A percentile compares a stretch with the other conserved stretches of the same genome.
Evolutionary conservation across 2,797 vertebrate species (phyloP).

Genomic region (Rousettus madagascariensis): DNA sequence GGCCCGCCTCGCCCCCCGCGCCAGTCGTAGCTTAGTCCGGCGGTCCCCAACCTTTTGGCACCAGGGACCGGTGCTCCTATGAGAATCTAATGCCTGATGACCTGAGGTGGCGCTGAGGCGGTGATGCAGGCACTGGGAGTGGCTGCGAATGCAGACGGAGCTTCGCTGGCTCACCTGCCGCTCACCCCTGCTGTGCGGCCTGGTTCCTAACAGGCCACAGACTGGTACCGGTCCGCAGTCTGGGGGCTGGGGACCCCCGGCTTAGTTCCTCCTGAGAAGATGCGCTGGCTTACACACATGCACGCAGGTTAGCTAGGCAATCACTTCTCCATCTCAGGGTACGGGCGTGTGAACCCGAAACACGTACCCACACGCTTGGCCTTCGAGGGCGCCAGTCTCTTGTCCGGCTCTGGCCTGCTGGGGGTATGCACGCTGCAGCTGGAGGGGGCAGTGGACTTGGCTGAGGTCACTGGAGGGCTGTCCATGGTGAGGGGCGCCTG

Average conservation of each 20-base stretch:
- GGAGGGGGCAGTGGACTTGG: constrained; percentile 67
- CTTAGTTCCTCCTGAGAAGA: neutral
- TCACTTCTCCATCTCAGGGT: neutral
- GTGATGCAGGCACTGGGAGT: too few relatives aligned
- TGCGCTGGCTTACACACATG: fast-evolving
- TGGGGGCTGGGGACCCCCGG: too few relatives aligned
- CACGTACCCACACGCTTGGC: constrained; percentile 83
- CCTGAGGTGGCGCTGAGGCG: too few relatives aligned
- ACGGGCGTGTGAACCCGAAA: neutral
- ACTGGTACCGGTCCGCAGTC: too few relatives aligned
- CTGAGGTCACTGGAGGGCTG: neutral
- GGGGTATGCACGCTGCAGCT: constrained; percentile 57
- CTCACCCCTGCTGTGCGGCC: too few relatives aligned
- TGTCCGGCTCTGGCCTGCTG: constrained; percentile 41
- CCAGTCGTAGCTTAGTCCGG: neutral
- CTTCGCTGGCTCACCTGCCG: too few relatives aligned
- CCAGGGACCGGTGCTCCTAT: too few relatives aligned
- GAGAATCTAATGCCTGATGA: too few relatives aligned
- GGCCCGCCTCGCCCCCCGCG: neutral
- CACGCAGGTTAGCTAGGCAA: neutral
- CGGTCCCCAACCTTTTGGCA: too few relatives aligned
- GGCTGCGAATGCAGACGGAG: too few relatives aligned
- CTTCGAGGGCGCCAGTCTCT: constrained; percentile 82
- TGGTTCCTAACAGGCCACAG: too few relatives aligned
- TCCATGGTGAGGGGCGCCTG: constrained; percentile 24